phyloP scores from a whole-genome alignment of 2,797 vertebrate species.

The Diplodus sargus region DNA sequence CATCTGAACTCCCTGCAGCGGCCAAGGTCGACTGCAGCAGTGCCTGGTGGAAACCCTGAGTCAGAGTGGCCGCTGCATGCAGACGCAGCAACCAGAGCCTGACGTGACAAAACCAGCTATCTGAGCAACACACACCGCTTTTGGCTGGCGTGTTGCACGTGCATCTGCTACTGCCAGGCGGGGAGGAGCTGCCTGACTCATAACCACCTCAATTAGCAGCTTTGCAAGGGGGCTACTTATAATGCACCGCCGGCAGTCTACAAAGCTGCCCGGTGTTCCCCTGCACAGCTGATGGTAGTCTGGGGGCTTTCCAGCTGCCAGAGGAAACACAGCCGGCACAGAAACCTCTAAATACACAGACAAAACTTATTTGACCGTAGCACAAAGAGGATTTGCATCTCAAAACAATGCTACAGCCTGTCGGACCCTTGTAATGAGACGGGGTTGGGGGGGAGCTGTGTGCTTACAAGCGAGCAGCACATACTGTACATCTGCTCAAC shows the following conservation, averaged over 20 bases:
- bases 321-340: conserved; percentile 37
- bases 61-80: conserved; percentile 41
- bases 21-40: conserved; percentile 37
- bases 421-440: conserved; percentile 17
- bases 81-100: conserved; percentile 27
- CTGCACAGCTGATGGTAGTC: conserved; percentile 59
- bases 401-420: conserved; percentile 48
- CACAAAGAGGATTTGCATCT: conserved; percentile 60
- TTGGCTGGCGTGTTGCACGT: conserved; percentile 36
- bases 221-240: conserved; percentile 66
- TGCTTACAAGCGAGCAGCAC: not conserved
- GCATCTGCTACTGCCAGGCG: conserved; percentile 39
- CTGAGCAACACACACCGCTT: conserved; percentile 22
- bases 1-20: conserved; percentile 40
- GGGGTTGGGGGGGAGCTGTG: not conserved
- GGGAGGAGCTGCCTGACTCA: conserved; percentile 46
- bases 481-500: conserved; percentile 2
- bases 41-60: conserved; percentile 63
- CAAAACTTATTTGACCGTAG: conserved; percentile 28
- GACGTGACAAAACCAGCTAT: conserved; percentile 45
- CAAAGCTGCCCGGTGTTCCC: conserved; percentile 54
- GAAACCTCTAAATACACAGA: conserved; percentile 33
- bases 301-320: conserved; percentile 47
- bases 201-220: conserved; percentile 67
- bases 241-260: conserved; percentile 53